Conservation (phyloP, 2,888 invertebrate species). For the Oscheius sp. region DNA sequence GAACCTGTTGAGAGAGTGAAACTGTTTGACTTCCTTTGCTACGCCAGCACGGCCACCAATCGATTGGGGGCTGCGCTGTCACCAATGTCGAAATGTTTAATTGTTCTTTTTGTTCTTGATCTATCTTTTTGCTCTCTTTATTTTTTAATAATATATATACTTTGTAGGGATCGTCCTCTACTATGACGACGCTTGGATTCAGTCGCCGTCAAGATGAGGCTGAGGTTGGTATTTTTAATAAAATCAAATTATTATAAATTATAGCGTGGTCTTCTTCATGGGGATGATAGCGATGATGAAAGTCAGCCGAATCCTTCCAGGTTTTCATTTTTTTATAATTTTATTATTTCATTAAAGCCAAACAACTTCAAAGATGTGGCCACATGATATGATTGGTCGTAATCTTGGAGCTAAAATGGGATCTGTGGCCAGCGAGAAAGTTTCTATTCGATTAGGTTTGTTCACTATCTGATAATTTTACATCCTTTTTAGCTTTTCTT, state of each 20-base stretch:
- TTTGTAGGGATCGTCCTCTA: too few relatives aligned
- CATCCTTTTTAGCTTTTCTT: slow-evolving; percentile 79
- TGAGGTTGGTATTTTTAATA: slow-evolving; percentile 28
- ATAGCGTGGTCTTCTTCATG: slow-evolving; percentile 32
- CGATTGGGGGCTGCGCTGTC: not conserved
- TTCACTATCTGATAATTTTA: not conserved
- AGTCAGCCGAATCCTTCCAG: not conserved
- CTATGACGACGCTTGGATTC: slow-evolving; percentile 20
- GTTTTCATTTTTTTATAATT: slow-evolving; percentile 8
- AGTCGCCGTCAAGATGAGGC: slow-evolving; percentile 34
- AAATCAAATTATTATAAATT: not conserved
- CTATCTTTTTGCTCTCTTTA: not conserved
- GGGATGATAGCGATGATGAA: slow-evolving; percentile 32
- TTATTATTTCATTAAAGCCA: not conserved
- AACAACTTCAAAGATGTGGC: slow-evolving; percentile 44
- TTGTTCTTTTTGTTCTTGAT: not conserved
- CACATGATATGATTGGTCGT: slow-evolving; percentile 45
- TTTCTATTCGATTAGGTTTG: slow-evolving; percentile 38
- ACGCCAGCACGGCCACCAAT: not conserved
- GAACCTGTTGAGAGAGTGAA: slow-evolving; percentile 17
- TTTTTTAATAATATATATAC: not conserved
- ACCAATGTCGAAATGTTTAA: not conserved
- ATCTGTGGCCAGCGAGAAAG: slow-evolving; percentile 38
- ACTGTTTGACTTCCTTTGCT: not conserved
- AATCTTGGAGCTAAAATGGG: slow-evolving; percentile 39